Percentiles rank a stretch among this genome's conserved stretches.
These are phyloP conservation scores for Tribolium freemani DNA, from an alignment of 2,888 invertebrate genomes.

Conservation along the genomic window DNA sequence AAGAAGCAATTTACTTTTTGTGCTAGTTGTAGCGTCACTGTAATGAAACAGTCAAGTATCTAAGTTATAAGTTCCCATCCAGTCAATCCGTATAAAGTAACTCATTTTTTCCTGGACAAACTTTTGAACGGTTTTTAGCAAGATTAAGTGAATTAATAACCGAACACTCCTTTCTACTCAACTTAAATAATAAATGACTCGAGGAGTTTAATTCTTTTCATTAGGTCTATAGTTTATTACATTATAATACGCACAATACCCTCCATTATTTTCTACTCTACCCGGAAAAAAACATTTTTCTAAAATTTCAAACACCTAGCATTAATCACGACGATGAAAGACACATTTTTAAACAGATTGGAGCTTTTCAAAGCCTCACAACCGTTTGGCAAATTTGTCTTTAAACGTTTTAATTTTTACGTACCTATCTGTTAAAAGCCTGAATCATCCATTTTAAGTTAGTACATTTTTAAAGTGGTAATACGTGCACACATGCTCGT, in stretches of 20 bases:
- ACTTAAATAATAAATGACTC: conserved; percentile 11
- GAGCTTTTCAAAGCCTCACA: background rate
- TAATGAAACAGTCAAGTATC: no score
- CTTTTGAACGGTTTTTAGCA: conserved; percentile 5
- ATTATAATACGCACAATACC: background rate
- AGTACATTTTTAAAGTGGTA: no score
- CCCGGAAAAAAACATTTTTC: background rate
- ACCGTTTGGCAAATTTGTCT: no score
- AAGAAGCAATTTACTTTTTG: no score
- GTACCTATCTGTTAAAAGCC: no score
- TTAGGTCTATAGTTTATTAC: background rate
- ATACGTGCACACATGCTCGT: no score
- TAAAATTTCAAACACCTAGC: background rate
- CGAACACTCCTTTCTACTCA: background rate
- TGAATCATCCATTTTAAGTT: no score
- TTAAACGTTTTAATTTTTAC: no score
- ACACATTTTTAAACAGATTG: background rate
- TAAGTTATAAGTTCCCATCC: no score
- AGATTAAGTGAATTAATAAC: conserved; percentile 10
- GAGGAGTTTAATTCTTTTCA: background rate
- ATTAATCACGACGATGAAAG: background rate
- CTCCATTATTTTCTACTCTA: background rate
- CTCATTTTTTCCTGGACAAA: background rate
- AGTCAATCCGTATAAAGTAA: no score
- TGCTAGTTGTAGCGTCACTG: no score